Evolutionary conservation across 1,140 invertebrate genomes (phyloP).

Genomic region (Bombus picipes): DNA sequence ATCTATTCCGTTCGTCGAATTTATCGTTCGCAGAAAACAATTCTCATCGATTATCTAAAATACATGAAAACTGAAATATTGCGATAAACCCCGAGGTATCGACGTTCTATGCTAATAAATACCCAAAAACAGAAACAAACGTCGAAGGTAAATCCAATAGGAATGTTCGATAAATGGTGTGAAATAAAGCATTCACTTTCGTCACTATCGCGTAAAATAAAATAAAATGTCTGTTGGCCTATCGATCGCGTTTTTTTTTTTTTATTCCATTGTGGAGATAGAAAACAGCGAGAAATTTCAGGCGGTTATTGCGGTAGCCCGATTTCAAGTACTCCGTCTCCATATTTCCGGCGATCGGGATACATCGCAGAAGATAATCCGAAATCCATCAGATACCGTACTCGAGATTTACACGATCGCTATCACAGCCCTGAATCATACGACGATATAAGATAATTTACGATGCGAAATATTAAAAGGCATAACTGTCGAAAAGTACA

Average conservation of each 20-base stretch:
- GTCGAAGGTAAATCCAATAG: not conserved
- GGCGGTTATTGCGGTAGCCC: too few species aligned
- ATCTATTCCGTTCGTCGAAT: not conserved
- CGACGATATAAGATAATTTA: not conserved
- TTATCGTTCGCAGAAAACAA: not conserved
- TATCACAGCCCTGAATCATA: not conserved
- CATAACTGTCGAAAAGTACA: not conserved
- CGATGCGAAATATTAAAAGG: not conserved
- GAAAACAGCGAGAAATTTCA: not conserved
- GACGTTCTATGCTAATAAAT: not conserved
- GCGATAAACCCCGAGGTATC: not conserved
- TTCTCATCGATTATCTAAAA: not conserved
- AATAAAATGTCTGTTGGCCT: not conserved
- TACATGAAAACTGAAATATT: not conserved
- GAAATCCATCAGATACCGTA: constrained; percentile 17
- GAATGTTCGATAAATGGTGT: not conserved
- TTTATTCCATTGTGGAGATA: not conserved
- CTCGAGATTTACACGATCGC: constrained; percentile 2
- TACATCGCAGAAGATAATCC: constrained; percentile 31
- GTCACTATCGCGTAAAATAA: not conserved
- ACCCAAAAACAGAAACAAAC: not conserved
- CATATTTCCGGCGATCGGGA: constrained; percentile 12
- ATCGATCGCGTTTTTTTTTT: constrained; percentile 17
- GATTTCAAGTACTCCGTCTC: too few species aligned
- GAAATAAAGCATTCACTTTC: not conserved